Evolutionary conservation across 2,113 vertebrate genomes (phyloP).

Genomic region (Paramisgurnus dabryanus): DNA sequence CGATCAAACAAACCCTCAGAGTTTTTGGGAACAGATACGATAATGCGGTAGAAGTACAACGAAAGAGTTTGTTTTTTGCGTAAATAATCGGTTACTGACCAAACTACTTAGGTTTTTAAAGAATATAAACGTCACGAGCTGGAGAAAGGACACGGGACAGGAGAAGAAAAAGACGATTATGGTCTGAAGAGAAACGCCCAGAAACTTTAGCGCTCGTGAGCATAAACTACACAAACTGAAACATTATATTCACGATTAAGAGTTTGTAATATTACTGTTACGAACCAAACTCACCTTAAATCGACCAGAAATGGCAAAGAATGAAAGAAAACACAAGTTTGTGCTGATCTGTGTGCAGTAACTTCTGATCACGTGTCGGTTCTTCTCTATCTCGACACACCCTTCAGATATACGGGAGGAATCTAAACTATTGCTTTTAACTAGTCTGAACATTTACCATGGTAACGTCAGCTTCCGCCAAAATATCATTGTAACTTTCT

Average conservation of each 20-base stretch:
- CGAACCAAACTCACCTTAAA: slow-evolving; percentile 53
- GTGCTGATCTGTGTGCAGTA: slow-evolving; percentile 5
- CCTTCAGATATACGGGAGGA: slow-evolving; percentile 11
- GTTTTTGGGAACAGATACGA: neutral
- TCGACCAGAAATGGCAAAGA: neutral
- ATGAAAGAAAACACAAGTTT: neutral
- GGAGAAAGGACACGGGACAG: neutral
- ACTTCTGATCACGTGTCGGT: slow-evolving; percentile 26
- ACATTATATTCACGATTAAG: neutral
- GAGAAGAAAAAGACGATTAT: neutral
- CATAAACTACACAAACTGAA: neutral
- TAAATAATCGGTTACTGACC: neutral
- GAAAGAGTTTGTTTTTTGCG: neutral
- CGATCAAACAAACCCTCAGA: neutral
- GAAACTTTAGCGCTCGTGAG: neutral
- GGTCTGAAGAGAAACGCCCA: slow-evolving; percentile 25
- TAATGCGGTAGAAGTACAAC: neutral
- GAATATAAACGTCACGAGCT: neutral
- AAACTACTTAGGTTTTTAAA: neutral
- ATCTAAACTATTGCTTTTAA: neutral
- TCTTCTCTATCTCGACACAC: slow-evolving; percentile 44
- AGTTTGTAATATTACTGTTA: neutral
- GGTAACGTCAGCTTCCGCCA: neutral
- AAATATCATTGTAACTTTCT: neutral
- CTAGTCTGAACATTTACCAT: neutral